Evolutionary conservation across 2,113 vertebrate species (phyloP).

Genomic region (Nibea albiflora): DNA sequence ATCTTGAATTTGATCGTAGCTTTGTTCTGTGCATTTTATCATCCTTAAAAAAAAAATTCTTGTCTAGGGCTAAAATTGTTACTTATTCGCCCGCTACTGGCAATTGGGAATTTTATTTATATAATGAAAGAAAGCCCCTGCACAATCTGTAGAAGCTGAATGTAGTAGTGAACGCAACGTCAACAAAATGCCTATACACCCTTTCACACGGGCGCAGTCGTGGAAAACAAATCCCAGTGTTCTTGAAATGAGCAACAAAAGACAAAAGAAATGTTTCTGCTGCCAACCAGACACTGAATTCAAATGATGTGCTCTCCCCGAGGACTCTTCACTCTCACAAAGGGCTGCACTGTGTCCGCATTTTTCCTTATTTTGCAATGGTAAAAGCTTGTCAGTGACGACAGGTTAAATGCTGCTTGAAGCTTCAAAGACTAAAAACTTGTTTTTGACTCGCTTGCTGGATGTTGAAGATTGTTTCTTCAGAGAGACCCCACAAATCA

Average conservation of each 20-base stretch:
- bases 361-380: background rate
- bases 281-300: background rate
- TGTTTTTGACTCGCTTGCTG: background rate
- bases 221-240: background rate
- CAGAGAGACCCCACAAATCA: background rate
- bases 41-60: background rate
- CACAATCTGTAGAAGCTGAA: background rate
- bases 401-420: background rate
- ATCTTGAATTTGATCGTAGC: conserved; percentile 12
- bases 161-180: background rate
- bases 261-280: background rate
- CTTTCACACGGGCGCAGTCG: background rate
- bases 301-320: background rate
- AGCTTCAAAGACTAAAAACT: background rate
- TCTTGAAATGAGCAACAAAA: background rate
- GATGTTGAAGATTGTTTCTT: background rate
- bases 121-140: background rate
- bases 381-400: background rate
- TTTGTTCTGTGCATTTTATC: conserved; percentile 19
- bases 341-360: conserved; percentile 4
- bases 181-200: background rate
- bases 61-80: conserved; percentile 7
- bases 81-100: background rate
- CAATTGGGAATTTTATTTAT: background rate
- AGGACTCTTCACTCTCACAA: background rate